These are phyloP conservation scores for Aphrophora alni DNA, from an alignment of 2,888 invertebrate genomes.

Conservation along the genomic window DNA sequence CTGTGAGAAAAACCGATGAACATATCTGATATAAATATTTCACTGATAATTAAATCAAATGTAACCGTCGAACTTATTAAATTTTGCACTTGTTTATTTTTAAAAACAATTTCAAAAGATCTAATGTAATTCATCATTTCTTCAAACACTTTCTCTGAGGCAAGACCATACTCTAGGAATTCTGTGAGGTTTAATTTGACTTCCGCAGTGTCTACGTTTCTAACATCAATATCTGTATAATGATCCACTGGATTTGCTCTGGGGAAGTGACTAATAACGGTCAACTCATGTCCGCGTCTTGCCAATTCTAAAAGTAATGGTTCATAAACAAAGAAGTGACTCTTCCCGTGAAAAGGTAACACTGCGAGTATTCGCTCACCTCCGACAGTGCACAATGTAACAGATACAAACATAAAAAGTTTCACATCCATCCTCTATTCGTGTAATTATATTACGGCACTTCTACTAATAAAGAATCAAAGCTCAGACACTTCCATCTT, in stretches of 20 bases:
- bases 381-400: background rate
- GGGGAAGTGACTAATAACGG: constrained; percentile 71
- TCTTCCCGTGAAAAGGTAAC: constrained; percentile 71
- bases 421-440: no score
- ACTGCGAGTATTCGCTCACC: constrained; percentile 63
- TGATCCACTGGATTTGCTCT: background rate
- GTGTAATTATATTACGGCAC: no score
- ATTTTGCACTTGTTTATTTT: background rate
- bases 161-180: background rate
- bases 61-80: background rate
- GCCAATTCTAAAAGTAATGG: constrained; percentile 66
- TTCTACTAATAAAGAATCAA: no score
- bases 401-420: no score
- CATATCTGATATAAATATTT: background rate
- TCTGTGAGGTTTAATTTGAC: background rate
- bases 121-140: background rate
- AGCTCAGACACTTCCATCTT: no score
- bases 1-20: background rate
- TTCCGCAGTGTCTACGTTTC: background rate
- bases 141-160: background rate
- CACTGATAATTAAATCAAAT: background rate
- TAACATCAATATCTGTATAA: background rate
- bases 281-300: constrained; percentile 68
- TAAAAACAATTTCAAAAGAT: background rate
- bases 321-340: constrained; percentile 71